Base-by-base conservation (phyloP, 1,140 invertebrate genomes). In the Diplogasteroides magnus region DNA sequence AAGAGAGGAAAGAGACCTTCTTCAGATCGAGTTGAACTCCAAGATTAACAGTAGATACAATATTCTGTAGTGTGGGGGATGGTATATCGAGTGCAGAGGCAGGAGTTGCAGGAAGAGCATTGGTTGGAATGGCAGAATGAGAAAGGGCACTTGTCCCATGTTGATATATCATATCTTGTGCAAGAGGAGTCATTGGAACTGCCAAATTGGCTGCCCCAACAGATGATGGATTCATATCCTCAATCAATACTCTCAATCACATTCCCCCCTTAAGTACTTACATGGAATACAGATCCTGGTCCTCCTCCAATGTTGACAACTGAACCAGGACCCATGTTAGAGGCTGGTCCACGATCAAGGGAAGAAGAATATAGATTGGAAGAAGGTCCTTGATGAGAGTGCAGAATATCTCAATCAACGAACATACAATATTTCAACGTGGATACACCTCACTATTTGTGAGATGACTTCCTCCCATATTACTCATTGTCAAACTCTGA, bases 21-120 rank as follows among this genome's bases (percentile, higher is more conserved):
- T 97, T 96, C 48, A 97, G 86, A 83, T 97, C 93, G 77, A 97
- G 85, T 85, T 93, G 94, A 82, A 82, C 77, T 31, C 78, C 79
- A n/a, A 82, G 61, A 74, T 83, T 82, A 26, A 82, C 81, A n/a
- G 80, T 82, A 13, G 77, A 80, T 19, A 82, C 80, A 69, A 82
- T 83, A 65, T 82, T 82, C 68, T 82, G 80, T 25, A 82, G 71
- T 0, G 74, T 75, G 13, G 80, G 80, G 32, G 73, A 71, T 1
- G 80, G 80, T 14, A 80, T 76, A 25, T 75, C 69, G 15, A 72
- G 32, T 14, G 61, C 61, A 27, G 19, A 26, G 14, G 32, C 65
- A 14, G 72, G 73, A 32, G 70, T 69, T 23, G 59, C 32, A 25
- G 72, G 72, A 25, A 57, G 25, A 59, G 57, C 67, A 23, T 15